Base-by-base conservation (phyloP, 2,113 vertebrate genomes). In the Neotoma lepida region DNA sequence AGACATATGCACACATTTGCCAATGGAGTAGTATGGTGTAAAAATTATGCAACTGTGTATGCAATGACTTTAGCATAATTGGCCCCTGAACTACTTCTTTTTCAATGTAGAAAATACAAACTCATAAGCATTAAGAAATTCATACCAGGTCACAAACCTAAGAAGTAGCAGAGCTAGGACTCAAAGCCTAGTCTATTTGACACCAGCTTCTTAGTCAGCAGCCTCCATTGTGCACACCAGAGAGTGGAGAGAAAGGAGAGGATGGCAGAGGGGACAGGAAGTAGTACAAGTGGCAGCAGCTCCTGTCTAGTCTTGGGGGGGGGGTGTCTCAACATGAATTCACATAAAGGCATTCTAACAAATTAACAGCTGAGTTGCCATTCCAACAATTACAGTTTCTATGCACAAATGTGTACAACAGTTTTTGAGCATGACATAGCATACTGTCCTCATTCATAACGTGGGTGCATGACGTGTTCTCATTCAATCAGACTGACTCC, bases 61-160 rank as follows among this genome's bases (percentile, higher is more conserved):
- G 2, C 17, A 82, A 46, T 71, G 39, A 64, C 35, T 5, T 5
- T 13, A 3, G 17, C 10, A 28, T 39, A 63, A 12, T 39, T 49
- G 13, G 30, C 28, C 64, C 4, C 44, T 33, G 10, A 13, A 24
- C 7, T 4, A 2, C 14, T 54, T 51, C 13, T 24, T 71, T 73
- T 66, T 56, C 56, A 78, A 73, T 66, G 51, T 80, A 24, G 39
- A 89, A 88, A 95, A 91, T 54, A 41, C 44, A 80, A 95, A 89
- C n/a, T 49, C 56, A 44, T 0, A 51, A 49, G 39, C 2, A 2
- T 39, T 63, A 85, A 86, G n/a, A 88, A 81, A 73, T 13, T 81
- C 44, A 30, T 9, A 28, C 63, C 84, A 89, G 49, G 51, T 85
- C 28, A 89, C 18, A 89, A 90, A 80, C 18, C 33, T 92, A 44